Conservation (phyloP, 2,888 invertebrate species). For the Halictus quadricinctus region DNA sequence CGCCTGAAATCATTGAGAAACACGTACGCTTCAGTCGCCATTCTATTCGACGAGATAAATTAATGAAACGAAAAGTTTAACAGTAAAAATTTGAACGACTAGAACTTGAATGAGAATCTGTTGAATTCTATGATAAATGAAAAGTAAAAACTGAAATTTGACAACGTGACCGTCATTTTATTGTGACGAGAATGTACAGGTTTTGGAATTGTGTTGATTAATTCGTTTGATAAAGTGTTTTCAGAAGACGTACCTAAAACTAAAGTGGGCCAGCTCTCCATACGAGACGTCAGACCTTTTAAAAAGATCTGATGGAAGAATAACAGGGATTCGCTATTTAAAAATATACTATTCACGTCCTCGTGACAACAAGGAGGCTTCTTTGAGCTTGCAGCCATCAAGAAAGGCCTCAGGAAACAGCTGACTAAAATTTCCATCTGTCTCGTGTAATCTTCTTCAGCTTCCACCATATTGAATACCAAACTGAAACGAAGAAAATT, state of each 20-base stretch:
- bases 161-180: background rate
- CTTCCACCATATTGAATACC: conserved; percentile 95
- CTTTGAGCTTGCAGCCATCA: conserved; percentile 97
- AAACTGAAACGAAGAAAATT: conserved; percentile 83
- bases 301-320: conserved; percentile 97
- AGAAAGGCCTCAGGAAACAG: conserved; percentile 94
- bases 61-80: background rate
- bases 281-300: conserved; percentile 94
- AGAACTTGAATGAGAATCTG: background rate
- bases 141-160: background rate
- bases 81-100: background rate
- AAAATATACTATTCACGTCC: conserved; percentile 96
- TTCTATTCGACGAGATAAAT: background rate
- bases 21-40: background rate
- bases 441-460: conserved; percentile 96
- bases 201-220: background rate
- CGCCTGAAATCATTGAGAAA: conserved; percentile 85
- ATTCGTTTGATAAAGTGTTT: background rate
- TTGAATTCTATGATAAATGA: background rate
- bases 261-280: conserved; percentile 97
- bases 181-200: too few species aligned
- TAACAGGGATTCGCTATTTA: conserved; percentile 95
- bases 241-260: conserved; percentile 89
- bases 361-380: conserved; percentile 96
- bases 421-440: conserved; percentile 93